Evolutionary conservation across 2,888 invertebrate genomes (phyloP), one percentile per base, ranked within the genome.

Genomic region (Cephalotes varians): DNA sequence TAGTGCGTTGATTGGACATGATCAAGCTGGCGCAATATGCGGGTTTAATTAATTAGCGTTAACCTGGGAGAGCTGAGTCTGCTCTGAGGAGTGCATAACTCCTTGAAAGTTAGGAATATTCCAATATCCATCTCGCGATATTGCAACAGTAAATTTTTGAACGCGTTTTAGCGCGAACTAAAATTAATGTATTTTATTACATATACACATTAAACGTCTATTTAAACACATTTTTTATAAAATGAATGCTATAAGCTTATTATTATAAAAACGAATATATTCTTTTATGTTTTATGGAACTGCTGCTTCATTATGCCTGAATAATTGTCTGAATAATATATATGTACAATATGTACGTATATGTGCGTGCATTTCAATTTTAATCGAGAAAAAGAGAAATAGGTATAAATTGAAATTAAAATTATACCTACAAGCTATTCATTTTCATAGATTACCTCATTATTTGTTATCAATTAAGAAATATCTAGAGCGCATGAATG

Each of bases 1-100:
- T 82, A 82, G 83, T 47, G 58, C 54, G 67, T 64, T 82, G 83
- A 83, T 83, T 82, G 82, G 74, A 84, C 65, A 51, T 69, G 81
- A 84, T 84, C 82, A 74, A 82, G 74, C 82, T 76, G 74, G 74
- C 67, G 74, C 74, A 82, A 84, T 82, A 62, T 62, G 73, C 67
- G 62, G 83, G 54, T 69, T 79, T 74, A 74, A 58, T 82, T 80
- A 79, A 82, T 82, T 82, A 82, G 79, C 79, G 79, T 74, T 76
- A 64, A 64, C 60, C 64, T 51, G 44, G 15, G 60, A 58, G 79
- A 80, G 58, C 54, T 40, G 67, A 25, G 56, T 58, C 71, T 71
- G 71, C 62, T 56, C 34, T 28, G 62, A 80, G 74, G 40, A 74
- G 80, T 51, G 60, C 40, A 62, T 74, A 80, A 80, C 80, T 51